Percentiles rank a stretch among this genome's conserved stretches.
phyloP scores from a whole-genome alignment of 2,888 invertebrate species.

The Microctonus brassicae region DNA sequence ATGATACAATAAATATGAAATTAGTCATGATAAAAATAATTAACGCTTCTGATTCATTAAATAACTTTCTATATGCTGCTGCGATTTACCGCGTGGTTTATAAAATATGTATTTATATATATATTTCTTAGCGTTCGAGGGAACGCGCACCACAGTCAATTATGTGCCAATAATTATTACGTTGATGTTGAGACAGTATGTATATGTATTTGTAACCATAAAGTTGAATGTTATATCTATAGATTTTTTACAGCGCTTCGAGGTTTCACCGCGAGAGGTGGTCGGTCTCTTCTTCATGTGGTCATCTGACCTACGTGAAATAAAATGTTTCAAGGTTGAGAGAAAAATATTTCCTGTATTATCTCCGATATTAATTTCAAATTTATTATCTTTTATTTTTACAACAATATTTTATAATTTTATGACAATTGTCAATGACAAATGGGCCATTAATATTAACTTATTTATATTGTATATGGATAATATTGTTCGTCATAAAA shows the following conservation, averaged over 20 bases:
- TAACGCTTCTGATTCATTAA: slow-evolving; percentile 4
- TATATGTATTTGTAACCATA: not conserved
- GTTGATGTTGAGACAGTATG: not conserved
- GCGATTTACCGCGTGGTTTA: not conserved
- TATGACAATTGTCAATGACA: not conserved
- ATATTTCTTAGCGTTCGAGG: not conserved
- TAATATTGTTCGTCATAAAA: not conserved
- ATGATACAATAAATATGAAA: not conserved
- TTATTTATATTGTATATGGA: not conserved
- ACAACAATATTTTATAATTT: not conserved
- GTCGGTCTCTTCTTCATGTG: not conserved
- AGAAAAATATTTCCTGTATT: not conserved
- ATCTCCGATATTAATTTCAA: not conserved
- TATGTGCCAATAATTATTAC: not conserved
- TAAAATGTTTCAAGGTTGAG: not conserved
- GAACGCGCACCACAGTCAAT: not conserved
- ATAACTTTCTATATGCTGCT: slow-evolving; percentile 5
- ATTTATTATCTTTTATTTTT: not conserved
- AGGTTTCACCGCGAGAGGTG: not conserved
- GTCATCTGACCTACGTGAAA: not conserved
- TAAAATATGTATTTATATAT: not conserved
- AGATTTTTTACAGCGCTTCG: not conserved
- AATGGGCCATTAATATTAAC: not conserved
- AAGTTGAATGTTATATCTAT: not conserved
- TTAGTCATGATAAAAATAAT: slow-evolving; percentile 1